Evolutionary conservation across 2,888 invertebrate genomes (phyloP), one percentile per base, ranked within the genome.

Genomic region (Metellina segmentata): DNA sequence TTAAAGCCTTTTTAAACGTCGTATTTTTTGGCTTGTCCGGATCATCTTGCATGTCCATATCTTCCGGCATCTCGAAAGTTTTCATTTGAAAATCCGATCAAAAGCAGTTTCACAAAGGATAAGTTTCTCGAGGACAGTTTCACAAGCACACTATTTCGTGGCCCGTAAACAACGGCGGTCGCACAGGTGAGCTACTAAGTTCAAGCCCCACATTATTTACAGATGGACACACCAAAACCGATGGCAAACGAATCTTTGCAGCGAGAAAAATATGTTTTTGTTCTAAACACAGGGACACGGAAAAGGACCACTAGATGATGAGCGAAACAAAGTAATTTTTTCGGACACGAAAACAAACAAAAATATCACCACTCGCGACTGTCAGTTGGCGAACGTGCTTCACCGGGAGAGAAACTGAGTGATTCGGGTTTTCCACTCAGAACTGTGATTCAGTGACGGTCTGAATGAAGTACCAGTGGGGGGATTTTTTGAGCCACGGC

Each of bases 1-100:
- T 98, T 94, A 98, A 96, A 94, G 97, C 97, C 95, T 98, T 98
- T 96, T 98, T 98, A 96, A 93, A 93, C 71, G 93, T 93, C n/a
- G 93, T 88, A 48, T 92, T 92, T 81, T 89, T 92, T 53, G 86
- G 82, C 74, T 71, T 89, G 75, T 89, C 92, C 19, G 82, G 82
- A 72, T 83, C 90, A 78, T 90, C 90, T 20, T 88, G 61, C 75
- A 88, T 71, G n/a, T 92, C 90, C 48, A 87, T 74, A 74, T 92
- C 92, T 78, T 92, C 92, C 11, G 90, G 89, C 92, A 92, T 90
- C 51, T 78, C 83, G 81, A 81, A 19, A 61, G 75, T 75, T 52
- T 90, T 90, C 71, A 86, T 34, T 69, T 19, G 49, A 90, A 81
- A 86, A 86, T 77, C 77, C 90, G 70, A 85, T 71, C 71, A 81